A percentile compares a stretch with the other conserved stretches of the same genome.
phyloP scores from a whole-genome alignment of 2,113 vertebrate species.

The Spilogale gracilis region DNA sequence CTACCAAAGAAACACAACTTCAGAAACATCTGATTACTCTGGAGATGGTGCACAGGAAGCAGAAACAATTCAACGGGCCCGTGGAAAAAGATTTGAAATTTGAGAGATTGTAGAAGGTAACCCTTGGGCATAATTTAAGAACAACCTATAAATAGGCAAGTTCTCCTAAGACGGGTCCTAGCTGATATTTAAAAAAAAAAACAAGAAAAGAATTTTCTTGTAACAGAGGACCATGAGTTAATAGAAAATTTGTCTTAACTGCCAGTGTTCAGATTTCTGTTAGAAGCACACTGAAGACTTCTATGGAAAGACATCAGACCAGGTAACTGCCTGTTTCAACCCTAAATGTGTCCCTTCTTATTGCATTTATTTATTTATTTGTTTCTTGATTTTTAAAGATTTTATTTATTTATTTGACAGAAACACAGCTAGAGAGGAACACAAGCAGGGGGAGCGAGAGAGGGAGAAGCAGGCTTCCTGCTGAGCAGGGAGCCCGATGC shows the following conservation, averaged over 20 bases:
- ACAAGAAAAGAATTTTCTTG: conserved; percentile 29
- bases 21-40: not conserved
- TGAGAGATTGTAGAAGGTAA: not conserved
- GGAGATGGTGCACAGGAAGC: not conserved
- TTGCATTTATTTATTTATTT: not conserved
- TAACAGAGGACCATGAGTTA: not conserved
- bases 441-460: no score
- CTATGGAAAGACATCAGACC: not conserved
- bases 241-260: not conserved
- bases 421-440: no score
- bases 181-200: conserved; percentile 35
- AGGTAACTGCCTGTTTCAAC: not conserved
- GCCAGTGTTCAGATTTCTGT: conserved; percentile 17
- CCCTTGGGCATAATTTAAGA: conserved; percentile 17
- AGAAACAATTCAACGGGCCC: not conserved
- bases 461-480: no score
- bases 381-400: no score
- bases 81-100: not conserved
- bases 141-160: not conserved
- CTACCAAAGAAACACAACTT: not conserved
- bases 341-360: not conserved
- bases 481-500: no score
- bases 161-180: not conserved
- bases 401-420: no score
- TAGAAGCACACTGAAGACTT: not conserved